A percentile compares a stretch with the other conserved stretches of the same genome.
These are phyloP conservation scores for Pardosa pseudoannulata DNA, from an alignment of 2,888 invertebrate species.

Conservation along the genomic window DNA sequence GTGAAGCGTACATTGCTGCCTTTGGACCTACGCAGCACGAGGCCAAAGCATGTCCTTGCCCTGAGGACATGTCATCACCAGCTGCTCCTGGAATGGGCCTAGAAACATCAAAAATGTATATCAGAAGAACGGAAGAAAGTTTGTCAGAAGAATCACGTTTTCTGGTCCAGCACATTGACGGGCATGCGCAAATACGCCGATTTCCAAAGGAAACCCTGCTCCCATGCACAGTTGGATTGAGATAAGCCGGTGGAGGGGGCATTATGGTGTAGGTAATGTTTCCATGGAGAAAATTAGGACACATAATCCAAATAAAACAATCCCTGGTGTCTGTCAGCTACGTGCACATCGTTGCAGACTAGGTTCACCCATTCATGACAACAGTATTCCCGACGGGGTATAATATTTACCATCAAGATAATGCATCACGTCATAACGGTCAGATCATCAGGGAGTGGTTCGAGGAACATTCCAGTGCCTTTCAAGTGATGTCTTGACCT, in stretches of 20 bases:
- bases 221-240: too few relatives aligned
- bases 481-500: too few relatives aligned
- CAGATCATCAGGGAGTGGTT: not conserved
- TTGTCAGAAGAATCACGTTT: too few relatives aligned
- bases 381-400: not conserved
- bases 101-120: not conserved
- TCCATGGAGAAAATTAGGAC: conserved; percentile 15
- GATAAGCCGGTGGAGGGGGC: too few relatives aligned
- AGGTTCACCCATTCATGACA: conserved; percentile 21
- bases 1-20: too few relatives aligned
- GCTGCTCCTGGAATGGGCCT: too few relatives aligned
- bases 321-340: not conserved
- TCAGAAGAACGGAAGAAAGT: not conserved
- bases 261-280: too few relatives aligned
- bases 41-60: not conserved
- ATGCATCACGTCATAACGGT: conserved; percentile 3
- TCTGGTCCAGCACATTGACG: too few relatives aligned
- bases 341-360: conserved; percentile 15
- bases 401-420: conserved; percentile 7
- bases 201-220: too few relatives aligned
- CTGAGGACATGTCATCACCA: too few relatives aligned
- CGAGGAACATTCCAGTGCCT: too few relatives aligned
- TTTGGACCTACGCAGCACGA: not conserved
- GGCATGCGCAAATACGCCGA: too few relatives aligned
- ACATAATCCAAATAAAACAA: conserved; percentile 12